Evolutionary conservation across 2,888 invertebrate genomes (phyloP).

Genomic region (Frankliniella fusca): DNA sequence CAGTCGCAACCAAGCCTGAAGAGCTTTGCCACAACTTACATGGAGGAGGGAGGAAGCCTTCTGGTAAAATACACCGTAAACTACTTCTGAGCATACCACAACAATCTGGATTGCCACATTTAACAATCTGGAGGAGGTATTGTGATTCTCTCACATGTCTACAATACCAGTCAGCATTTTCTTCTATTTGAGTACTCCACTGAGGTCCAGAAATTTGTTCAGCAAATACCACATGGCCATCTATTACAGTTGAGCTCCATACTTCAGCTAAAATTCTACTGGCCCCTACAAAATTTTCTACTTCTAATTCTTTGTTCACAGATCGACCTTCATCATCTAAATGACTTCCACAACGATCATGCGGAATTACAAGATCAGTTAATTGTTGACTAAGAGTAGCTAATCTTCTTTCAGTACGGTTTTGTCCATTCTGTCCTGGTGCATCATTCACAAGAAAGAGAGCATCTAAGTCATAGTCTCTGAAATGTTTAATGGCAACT

Average conservation of each 20-base stretch:
- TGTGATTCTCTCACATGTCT: slow-evolving; percentile 33
- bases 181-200: slow-evolving; percentile 20
- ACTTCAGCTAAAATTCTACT: slow-evolving; percentile 43
- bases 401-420: slow-evolving; percentile 44
- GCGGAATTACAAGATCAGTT: slow-evolving; percentile 43
- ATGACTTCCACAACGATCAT: slow-evolving; percentile 43
- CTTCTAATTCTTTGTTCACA: slow-evolving; percentile 43
- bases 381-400: slow-evolving; percentile 44
- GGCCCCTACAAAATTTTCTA: slow-evolving; percentile 43
- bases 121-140: slow-evolving; percentile 33
- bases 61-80: slow-evolving; percentile 30
- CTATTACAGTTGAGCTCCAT: slow-evolving; percentile 42
- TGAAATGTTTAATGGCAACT: slow-evolving; percentile 40
- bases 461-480: slow-evolving; percentile 41
- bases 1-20: slow-evolving; percentile 25
- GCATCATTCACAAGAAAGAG: slow-evolving; percentile 43
- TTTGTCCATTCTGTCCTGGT: slow-evolving; percentile 45
- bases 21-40: slow-evolving; percentile 30
- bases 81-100: slow-evolving; percentile 31
- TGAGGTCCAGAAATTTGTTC: slow-evolving; percentile 30
- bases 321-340: slow-evolving; percentile 41
- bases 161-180: slow-evolving; percentile 32
- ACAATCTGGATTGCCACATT: slow-evolving; percentile 31
- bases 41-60: slow-evolving; percentile 32
- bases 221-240: slow-evolving; percentile 38